Evolutionary conservation across 2,888 invertebrate species (phyloP), one percentile per base, ranked within the genome.

Genomic region (Troilus luridus): DNA sequence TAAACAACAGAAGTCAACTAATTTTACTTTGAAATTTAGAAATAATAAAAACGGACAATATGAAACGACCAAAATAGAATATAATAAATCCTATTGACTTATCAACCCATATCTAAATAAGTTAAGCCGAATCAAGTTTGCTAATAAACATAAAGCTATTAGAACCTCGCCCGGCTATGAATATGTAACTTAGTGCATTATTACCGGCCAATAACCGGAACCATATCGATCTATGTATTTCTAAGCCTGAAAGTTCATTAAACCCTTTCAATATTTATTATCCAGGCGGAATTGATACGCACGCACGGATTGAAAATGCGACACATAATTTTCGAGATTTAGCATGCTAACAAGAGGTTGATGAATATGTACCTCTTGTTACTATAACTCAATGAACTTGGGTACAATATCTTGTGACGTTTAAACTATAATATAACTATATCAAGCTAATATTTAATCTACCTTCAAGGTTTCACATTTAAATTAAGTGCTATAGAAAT

Each of bases 141-240:
- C 64, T 64, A 24, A 64, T 24, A 11, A 64, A n/a, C 64, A 64
- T 24, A 64, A 64, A 24, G n/a, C n/a, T n/a, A 10, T 64, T 64
- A 64, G 1, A 24, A 24, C n/a, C n/a, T 24, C 3, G n/a, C 9
- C 8, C 10, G n/a, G 14, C 24, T 9, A 64, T 64, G 64, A 64
- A 64, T 64, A 64, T 24, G n/a, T 64, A 64, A 64, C 64, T n/a
- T 64, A 12, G 24, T 64, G 64, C 24, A 64, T 64, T 64, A 11
- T n/a, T 10, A 64, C 11, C 21, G 62, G 62, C 64, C 24, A 64
- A 64, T 64, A 64, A 64, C n/a, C n/a, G 64, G n/a, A 64, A 10
- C 64, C 64, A n/a, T n/a, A 64, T 64, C 64, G 64, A 64, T 64
- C 64, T 24, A 64, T 64, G 64, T 64, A 64, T n/a, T 24, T 64